Evolutionary conservation across 2,113 vertebrate genomes (phyloP).

Genomic region (Mustelus asterias): DNA sequence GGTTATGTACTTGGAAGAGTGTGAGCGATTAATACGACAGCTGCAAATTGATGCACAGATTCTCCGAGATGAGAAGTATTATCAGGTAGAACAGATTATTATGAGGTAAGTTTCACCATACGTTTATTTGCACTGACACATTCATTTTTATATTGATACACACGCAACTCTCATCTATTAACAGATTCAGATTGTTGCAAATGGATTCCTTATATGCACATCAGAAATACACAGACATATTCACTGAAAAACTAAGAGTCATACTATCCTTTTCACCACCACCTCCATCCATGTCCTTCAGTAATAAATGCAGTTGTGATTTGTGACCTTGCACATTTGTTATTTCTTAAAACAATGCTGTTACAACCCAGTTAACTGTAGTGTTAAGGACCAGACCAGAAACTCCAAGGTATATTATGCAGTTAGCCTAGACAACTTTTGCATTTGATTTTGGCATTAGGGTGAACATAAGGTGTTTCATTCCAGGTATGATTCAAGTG

Average conservation of each 20-base stretch:
- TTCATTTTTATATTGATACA: neutral
- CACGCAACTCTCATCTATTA: neutral
- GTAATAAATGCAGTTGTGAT: neutral
- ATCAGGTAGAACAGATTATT: constrained; percentile 90
- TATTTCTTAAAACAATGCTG: neutral
- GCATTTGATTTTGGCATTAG: no score
- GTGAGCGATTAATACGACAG: constrained; percentile 75
- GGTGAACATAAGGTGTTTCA: no score
- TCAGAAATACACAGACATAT: neutral
- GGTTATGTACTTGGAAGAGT: constrained; percentile 82
- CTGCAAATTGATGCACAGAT: constrained; percentile 83
- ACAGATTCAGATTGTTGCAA: neutral
- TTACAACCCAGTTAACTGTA: neutral
- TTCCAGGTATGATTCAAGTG: no score
- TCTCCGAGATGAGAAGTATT: constrained; percentile 84
- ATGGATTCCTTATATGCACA: neutral
- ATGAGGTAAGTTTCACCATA: constrained; percentile 66
- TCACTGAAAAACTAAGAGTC: neutral
- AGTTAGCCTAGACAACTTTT: no score
- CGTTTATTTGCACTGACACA: rapidly evolving
- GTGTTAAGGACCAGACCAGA: no score
- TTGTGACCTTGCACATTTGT: neutral
- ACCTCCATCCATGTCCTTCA: neutral
- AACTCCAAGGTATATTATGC: no score
- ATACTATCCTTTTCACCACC: neutral